Percentiles rank a stretch among this genome's conserved stretches.
Conservation (phyloP, 2,113 vertebrate species). For the Sander lucioperca region DNA sequence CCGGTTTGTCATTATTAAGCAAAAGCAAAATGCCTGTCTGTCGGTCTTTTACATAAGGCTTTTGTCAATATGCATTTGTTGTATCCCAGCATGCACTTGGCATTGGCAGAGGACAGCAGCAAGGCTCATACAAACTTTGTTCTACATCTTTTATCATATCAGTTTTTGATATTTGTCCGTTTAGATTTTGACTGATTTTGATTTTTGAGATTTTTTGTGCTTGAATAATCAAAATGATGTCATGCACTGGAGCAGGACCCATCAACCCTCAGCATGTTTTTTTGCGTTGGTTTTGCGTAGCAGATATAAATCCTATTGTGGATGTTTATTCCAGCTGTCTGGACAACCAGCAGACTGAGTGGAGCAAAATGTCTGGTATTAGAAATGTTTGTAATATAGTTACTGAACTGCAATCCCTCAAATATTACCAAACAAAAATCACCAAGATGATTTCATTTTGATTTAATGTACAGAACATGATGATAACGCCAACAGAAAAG, state of each 20-base stretch:
- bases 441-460: not conserved
- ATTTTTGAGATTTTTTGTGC: no score
- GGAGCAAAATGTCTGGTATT: not conserved
- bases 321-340: constrained; percentile 6
- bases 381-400: not conserved
- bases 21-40: no score
- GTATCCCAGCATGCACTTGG: not conserved
- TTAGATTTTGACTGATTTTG: not conserved
- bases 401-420: not conserved
- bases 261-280: not conserved
- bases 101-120: not conserved
- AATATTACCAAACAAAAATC: not conserved
- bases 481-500: not conserved
- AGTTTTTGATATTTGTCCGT: not conserved
- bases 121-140: not conserved
- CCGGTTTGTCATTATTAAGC: no score
- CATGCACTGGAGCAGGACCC: not conserved
- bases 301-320: not conserved
- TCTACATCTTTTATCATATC: not conserved
- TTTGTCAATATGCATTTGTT: not conserved
- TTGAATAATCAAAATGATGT: not conserved
- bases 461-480: not conserved
- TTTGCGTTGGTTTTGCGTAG: not conserved
- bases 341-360: not conserved
- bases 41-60: not conserved